Percentiles rank a stretch among this genome's conserved stretches.
phyloP scores from a whole-genome alignment of 2,888 invertebrate genomes.

The Ganaspis brasiliensis region DNA sequence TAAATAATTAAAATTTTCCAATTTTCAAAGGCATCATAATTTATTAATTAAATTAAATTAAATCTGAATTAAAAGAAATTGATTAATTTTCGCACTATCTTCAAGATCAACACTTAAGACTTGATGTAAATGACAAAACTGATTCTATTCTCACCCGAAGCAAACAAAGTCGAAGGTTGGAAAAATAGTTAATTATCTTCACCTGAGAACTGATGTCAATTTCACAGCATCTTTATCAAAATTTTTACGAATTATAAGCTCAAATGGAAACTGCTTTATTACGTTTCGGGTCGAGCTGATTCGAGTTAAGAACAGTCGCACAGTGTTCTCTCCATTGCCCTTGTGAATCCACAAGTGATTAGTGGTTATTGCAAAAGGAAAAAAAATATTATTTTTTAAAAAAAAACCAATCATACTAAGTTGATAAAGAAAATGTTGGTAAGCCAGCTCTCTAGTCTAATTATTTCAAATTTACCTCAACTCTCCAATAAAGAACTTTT shows the following conservation, averaged over 20 bases:
- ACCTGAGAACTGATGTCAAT: constrained; percentile 12
- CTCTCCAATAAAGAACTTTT: too few species aligned
- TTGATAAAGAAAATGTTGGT: not conserved
- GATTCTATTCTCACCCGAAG: not conserved
- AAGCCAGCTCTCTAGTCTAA: not conserved
- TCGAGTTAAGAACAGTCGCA: constrained; percentile 16
- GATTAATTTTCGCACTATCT: not conserved
- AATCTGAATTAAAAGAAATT: too few species aligned
- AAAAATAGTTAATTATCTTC: constrained; percentile 1
- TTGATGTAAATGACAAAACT: not conserved
- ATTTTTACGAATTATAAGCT: constrained; percentile 1
- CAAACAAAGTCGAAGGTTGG: not conserved
- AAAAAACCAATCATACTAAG: not conserved
- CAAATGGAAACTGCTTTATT: constrained; percentile 22
- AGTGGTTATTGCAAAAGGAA: constrained; percentile 15
- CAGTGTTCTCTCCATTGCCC: constrained; percentile 38
- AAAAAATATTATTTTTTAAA: not conserved
- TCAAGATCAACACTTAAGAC: not conserved
- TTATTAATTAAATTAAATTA: too few species aligned
- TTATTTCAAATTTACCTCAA: not conserved
- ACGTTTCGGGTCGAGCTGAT: constrained; percentile 24
- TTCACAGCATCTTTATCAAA: constrained; percentile 28
- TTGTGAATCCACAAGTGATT: constrained; percentile 19
- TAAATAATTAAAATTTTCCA: too few species aligned
- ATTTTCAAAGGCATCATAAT: too few species aligned